Conservation (phyloP, 2,113 vertebrate species). For the Mesitornis unicolor region DNA sequence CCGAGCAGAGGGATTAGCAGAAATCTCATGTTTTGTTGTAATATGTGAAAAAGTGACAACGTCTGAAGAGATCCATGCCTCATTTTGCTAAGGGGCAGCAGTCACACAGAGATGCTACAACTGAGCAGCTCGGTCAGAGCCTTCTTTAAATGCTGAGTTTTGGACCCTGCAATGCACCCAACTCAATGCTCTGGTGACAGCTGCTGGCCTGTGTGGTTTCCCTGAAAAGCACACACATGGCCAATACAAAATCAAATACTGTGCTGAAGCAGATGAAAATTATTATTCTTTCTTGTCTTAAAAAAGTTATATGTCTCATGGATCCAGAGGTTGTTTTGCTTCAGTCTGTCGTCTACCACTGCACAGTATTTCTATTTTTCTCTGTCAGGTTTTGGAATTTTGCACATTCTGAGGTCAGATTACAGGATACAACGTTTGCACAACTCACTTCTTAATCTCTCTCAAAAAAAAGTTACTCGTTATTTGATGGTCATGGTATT, state of each 20-base stretch:
- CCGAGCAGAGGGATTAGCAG: neutral
- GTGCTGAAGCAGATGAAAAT: neutral
- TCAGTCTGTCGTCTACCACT: neutral
- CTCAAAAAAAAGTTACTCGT: neutral
- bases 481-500: neutral
- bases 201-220: neutral
- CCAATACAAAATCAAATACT: neutral
- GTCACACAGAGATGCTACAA: neutral
- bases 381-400: neutral
- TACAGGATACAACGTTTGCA: neutral
- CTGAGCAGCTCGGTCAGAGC: neutral
- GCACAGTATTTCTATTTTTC: neutral
- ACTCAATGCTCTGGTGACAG: neutral
- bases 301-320: neutral
- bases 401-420: neutral
- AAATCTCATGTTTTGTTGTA: neutral
- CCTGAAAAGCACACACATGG: rapidly evolving
- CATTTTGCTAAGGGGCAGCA: neutral
- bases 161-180: rapidly evolving
- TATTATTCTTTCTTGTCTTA: neutral
- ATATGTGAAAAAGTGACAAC: neutral
- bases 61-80: neutral
- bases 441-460: neutral
- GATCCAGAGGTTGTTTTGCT: neutral
- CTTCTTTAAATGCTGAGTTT: neutral